Base-by-base conservation (phyloP, 2,888 invertebrate species). In the Mamestra brassicae region DNA sequence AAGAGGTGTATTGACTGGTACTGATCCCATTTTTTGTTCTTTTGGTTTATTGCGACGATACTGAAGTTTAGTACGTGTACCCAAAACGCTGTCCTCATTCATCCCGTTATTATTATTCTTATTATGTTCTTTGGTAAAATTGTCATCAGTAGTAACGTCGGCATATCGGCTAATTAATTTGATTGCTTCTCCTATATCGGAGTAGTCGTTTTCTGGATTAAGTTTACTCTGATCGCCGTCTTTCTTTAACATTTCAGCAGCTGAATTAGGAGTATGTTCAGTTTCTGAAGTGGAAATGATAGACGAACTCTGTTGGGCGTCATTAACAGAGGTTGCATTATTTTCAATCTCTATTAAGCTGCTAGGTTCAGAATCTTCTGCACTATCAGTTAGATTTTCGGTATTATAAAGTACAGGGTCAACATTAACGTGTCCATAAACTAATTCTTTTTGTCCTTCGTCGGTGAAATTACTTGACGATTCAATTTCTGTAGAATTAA, bases 141-240 rank as follows among this genome's bases (percentile, higher is more conserved):
- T 95, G 84, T 96, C 96, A 84, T 96, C 96, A 54, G 96, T 96
- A 47, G 96, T 96, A 57, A 96, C 96, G 90, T 96, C 96, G 55
- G 96, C 96, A 87, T 95, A 96, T 80, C 96, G 92, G 86, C 96
- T 96, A 84, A 96, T 96, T 66, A 96, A 87, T 90, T 96, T 96
- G 71, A 96, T 96, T 79, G 96, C 96, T 91, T 96, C 96, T 77
- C 96, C 96, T 67, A 96, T 96, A 80, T 96, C 95, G 34, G 95
- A 94, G 79, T 96, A 96, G 86, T 96, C 96, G 74, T 92, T 95
- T 91, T 96, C 96, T 60, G 96, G 96, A 80, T 93, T 96, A 47
- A 96, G 90, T 90, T 96, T 96, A 71, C 89, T 92, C 85, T 92
- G 91, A 74, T 94, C 95, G 71, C 86, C 87, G 75, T 92, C 90